Conservation (phyloP, 2,113 vertebrate genomes). For the Petaurus breviceps region DNA sequence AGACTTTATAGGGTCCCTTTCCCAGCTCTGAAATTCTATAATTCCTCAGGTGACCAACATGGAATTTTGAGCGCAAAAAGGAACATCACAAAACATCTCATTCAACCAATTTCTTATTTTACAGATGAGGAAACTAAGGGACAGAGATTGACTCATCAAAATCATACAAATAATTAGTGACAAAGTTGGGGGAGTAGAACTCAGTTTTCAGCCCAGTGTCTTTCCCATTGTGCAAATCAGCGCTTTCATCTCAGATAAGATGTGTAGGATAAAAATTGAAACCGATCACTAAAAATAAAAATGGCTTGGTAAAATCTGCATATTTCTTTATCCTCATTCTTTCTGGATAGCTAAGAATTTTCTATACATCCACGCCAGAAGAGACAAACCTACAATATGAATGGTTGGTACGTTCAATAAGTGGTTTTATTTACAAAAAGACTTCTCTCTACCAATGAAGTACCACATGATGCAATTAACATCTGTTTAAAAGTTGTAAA, state of each 20-base stretch:
- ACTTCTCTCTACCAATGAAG: background rate
- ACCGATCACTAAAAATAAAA: background rate
- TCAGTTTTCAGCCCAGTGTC: background rate
- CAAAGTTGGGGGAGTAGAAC: conserved; percentile 30
- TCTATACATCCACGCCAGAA: background rate
- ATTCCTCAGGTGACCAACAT: background rate
- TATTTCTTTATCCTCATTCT: background rate
- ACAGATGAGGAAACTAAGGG: conserved; percentile 28
- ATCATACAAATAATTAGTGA: background rate
- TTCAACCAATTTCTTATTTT: conserved; percentile 13
- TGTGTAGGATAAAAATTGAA: background rate
- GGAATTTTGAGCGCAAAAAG: conserved; percentile 32
- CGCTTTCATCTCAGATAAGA: background rate
- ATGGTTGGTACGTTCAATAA: conserved; percentile 12
- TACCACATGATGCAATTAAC: background rate
- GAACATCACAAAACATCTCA: background rate
- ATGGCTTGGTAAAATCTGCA: conserved; percentile 32
- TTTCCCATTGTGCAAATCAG: background rate
- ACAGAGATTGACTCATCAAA: background rate
- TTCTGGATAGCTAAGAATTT: conserved; percentile 26
- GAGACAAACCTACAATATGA: background rate
- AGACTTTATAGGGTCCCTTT: background rate
- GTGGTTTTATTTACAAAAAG: background rate
- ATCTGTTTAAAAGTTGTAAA: conserved; percentile 45
- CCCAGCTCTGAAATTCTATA: background rate